These are phyloP conservation scores for Tetragonula carbonaria DNA, from an alignment of 2,888 invertebrate species.

Conservation along the genomic window DNA sequence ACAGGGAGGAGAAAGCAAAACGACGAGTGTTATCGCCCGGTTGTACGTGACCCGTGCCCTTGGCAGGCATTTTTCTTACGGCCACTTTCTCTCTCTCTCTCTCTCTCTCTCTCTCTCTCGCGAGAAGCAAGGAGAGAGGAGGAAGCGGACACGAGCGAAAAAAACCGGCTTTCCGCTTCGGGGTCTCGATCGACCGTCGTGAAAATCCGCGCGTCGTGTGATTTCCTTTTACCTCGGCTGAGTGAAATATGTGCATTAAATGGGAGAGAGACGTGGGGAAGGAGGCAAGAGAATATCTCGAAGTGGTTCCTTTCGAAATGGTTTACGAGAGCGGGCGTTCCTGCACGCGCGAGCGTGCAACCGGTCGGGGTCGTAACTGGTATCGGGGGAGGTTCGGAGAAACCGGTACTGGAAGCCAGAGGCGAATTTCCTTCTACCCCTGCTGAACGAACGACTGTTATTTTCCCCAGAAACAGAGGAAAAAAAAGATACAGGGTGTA, in stretches of 20 bases:
- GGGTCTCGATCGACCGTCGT: conserved; percentile 45
- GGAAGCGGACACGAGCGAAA: conserved; percentile 44
- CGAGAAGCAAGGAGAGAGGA: conserved; percentile 27
- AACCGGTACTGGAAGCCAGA: too few species aligned
- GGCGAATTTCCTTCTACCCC: neutral
- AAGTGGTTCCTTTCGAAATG: conserved; percentile 10
- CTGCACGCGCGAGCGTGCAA: neutral
- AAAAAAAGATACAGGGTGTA: conserved; percentile 5
- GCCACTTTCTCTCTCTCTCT: conserved; percentile 38
- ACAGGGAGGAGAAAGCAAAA: conserved; percentile 40
- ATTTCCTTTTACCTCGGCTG: conserved; percentile 23
- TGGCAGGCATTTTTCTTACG: conserved; percentile 71
- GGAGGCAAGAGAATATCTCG: conserved; percentile 8
- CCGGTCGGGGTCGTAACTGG: neutral
- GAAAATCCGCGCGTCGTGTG: conserved; percentile 37
- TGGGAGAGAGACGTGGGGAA: neutral
- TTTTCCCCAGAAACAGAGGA: conserved; percentile 3
- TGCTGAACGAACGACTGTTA: neutral
- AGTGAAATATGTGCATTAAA: conserved; percentile 35
- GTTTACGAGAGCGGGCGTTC: conserved; percentile 6
- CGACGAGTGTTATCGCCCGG: conserved; percentile 76
- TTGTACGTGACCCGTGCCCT: conserved; percentile 77
- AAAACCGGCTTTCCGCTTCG: conserved; percentile 45
- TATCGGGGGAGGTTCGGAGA: neutral
- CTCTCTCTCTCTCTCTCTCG: conserved; percentile 16